Base-by-base conservation (phyloP, 2,797 vertebrate species). In the Cryptoprocta ferox region DNA sequence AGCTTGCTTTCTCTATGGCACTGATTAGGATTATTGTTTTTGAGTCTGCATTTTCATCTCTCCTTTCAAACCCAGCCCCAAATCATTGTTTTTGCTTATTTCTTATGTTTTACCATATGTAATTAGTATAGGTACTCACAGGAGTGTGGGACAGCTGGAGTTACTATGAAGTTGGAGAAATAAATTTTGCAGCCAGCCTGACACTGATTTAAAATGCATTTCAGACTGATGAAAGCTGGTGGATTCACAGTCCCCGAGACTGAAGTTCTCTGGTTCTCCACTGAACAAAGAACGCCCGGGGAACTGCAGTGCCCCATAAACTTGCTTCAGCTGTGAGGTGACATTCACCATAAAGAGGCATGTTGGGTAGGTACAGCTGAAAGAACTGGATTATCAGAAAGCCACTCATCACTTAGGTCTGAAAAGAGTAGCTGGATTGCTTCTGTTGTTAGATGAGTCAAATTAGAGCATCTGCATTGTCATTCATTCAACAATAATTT, bases 131-230 rank as follows among this genome's bases (percentile, higher is more conserved):
- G 84, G 42, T 88, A 80, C 56, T 91, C 68, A 85, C 11, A 78
- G 82, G 87, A 65, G 70, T 83, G 24, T 24, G 61, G 89, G 84
- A 91, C 48, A 96, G 79, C 79, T 82, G 26, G 73, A 95, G 45
- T 89, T 86, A 89, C 90, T 83, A 70, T 95, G 89, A 98, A 96
- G 86, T 48, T 92, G 91, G 86, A 0, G 4, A 95, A 89, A 97
- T 96, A 91, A 94, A 90, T 97, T 96, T 97, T 96, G 81, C 94
- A 97, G 85, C 75, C 82, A 97, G 85, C 32, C 96, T 96, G 92
- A 78, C 88, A 86, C 45, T 95, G 95, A 97, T 95, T 97, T 97
- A 96, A 97, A 96, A 97, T 94, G 80, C 84, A 94, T 96, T 94
- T 94, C 95, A 92, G 65, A 65, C 93, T 97, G 97, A 97, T 96